A percentile compares a stretch with the other conserved stretches of the same genome.
phyloP scores from a whole-genome alignment of 2,113 vertebrate genomes.

The Cebidichthys violaceus region DNA sequence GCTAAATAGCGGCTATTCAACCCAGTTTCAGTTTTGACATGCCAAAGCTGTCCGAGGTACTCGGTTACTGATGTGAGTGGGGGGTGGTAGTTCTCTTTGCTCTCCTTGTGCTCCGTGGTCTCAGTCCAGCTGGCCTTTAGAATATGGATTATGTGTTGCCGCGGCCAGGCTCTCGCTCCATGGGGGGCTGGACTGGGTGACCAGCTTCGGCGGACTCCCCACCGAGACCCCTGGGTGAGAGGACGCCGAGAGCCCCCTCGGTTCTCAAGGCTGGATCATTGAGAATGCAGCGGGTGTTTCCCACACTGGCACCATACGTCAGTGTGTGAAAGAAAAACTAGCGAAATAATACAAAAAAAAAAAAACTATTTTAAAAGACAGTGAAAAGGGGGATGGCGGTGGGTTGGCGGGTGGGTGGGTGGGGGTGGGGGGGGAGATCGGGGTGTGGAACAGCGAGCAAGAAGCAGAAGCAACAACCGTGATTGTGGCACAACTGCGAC shows the following conservation, averaged over 20 bases:
- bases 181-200: conserved; percentile 75
- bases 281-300: conserved; percentile 65
- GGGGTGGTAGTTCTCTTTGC: conserved; percentile 69
- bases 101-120: conserved; percentile 70
- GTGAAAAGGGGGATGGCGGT: conserved; percentile 53
- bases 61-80: conserved; percentile 67
- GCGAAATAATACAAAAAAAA: conserved; percentile 30
- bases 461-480: conserved; percentile 55
- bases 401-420: background rate
- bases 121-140: conserved; percentile 83
- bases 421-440: background rate
- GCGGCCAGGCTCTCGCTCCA: conserved; percentile 66
- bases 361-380: conserved; percentile 18
- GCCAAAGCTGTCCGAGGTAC: conserved; percentile 73
- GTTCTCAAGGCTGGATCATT: conserved; percentile 71
- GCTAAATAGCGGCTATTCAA: conserved; percentile 74
- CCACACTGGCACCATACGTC: conserved; percentile 68
- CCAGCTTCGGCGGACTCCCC: conserved; percentile 72
- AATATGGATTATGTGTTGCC: conserved; percentile 82
- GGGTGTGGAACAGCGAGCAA: conserved; percentile 39
- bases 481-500: conserved; percentile 60
- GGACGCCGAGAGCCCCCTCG: conserved; percentile 72
- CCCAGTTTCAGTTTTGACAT: conserved; percentile 72
- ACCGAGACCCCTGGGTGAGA: conserved; percentile 79
- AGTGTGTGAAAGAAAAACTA: conserved; percentile 71